Base-by-base conservation (phyloP, 2,888 invertebrate species). In the Gymnosoma rotundatum region DNA sequence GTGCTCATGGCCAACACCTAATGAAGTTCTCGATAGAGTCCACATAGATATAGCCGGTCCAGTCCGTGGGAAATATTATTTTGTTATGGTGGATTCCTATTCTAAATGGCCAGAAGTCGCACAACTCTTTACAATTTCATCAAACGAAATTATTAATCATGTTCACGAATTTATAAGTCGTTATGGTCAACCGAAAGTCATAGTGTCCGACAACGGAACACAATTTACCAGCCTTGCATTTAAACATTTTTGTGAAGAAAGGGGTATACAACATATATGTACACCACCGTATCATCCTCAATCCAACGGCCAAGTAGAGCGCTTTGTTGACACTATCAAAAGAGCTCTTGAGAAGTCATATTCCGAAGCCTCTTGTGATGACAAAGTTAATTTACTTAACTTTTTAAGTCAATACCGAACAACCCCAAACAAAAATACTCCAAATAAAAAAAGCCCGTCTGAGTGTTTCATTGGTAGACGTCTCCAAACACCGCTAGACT, bases 31-130 rank as follows among this genome's bases (percentile, higher is more conserved):
- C 61, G 67, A 88, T 18, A 78, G 88, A 48, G 8, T 70, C 4
- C 78, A 78, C n/a, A 78, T 78, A 2, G 88, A 88, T 56, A 86
- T 86, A 12, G 83, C 83, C 89, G 86, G 83, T 16, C 83, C 84
- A 38, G 83, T 90, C 52, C 58, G 88, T 8, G 79, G 58, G 14
- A 66, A 79, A 42, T 78, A 78, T 45, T 70, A 78, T 54, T 54
- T 66, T 18, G 16, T 88, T 87, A 86, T 92, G 2, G 89, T 91
- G 5, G 92, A 93, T 84, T 87, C 91, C 2, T 89, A 88, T 86
- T 91, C 91, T 0, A 93, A 92, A 85, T 93, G 92, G 91, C 88
- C 90, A 1, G 92, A 93, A 83, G 88, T 56, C 1, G 52, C 54
- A 8, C 72, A 79, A 52, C 14, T 52, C 2, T 14, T 38, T 10